Evolutionary conservation across 2,797 vertebrate species (phyloP), one percentile per base, ranked within the genome.

Genomic region (Chromobotia macracanthus): DNA sequence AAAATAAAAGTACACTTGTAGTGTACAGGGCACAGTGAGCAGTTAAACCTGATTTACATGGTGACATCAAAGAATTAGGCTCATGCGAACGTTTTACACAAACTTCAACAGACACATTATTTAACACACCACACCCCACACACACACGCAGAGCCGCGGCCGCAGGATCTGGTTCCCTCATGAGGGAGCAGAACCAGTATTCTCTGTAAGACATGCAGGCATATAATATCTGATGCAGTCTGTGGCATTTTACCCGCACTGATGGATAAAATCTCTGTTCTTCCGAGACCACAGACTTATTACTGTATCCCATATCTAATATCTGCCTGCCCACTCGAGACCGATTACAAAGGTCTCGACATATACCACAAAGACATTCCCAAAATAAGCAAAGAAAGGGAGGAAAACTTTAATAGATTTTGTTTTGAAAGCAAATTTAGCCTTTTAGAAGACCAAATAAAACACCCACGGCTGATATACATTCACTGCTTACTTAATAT

Each of bases 271-370:
- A 72, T 71, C 38, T 48, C 35, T 48, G 51, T 35, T n/a, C 46
- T 72, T 72, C 72, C 56, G 68, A 60, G 63, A 70, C 50, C 53
- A 41, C 50, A 77, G 72, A 75, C 53, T 63, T 48, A 51, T 46
- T 70, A 68, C 41, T 78, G 41, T 81, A 51, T 72, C 28, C 56
- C 60, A 21, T 64, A 69, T 64, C 60, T 77, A 64, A 82, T 41
- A 68, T 51, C 63, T 31, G 58, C 46, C 70, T 51, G 35, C 63
- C n/a, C 56, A 66, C 55, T 66, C 21, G 77, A 76, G 60, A 38
- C 66, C 70, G 31, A 58, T 72, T 80, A 28, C 12, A 69, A 50
- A 51, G 44, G 70, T 69, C 55, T 74, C 6, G 0, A 68, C 61
- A 63, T 38, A 25, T 48, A 66, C 72, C 70, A n/a, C 76, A 51